These are phyloP conservation scores for Redunca redunca DNA, from an alignment of 2,113 vertebrate genomes.

Conservation along the genomic window DNA sequence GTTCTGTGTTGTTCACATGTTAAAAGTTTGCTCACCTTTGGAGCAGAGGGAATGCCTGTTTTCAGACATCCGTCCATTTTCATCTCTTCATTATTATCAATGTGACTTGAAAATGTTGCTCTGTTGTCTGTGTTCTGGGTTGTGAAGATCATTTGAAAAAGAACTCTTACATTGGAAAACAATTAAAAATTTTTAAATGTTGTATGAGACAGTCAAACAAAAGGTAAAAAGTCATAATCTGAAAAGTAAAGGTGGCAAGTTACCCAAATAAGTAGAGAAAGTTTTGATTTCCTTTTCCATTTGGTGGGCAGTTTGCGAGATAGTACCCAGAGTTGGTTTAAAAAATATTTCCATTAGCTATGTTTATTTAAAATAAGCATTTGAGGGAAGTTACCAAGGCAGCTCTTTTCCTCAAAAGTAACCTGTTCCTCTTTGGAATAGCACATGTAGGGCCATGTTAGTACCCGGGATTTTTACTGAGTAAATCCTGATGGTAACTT, in stretches of 20 bases:
- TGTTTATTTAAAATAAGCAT: slow-evolving; percentile 48
- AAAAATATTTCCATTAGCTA: not conserved
- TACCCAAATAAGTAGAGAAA: not conserved
- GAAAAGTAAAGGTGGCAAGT: slow-evolving; percentile 17
- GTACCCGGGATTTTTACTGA: slow-evolving; percentile 14
- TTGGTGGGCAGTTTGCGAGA: not conserved
- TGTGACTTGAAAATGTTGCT: slow-evolving; percentile 38
- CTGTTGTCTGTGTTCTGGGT: slow-evolving; percentile 2
- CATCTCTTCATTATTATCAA: slow-evolving; percentile 33
- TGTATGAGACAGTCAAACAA: not conserved
- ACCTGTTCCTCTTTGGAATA: not conserved
- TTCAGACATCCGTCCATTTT: slow-evolving; percentile 29
- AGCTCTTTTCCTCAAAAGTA: slow-evolving; percentile 12
- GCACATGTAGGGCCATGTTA: not conserved
- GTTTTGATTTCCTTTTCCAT: slow-evolving; percentile 19
- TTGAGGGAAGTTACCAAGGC: slow-evolving; percentile 8
- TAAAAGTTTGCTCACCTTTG: not conserved
- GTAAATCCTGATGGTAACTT: not conserved
- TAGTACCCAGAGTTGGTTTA: not conserved
- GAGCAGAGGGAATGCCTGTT: not conserved
- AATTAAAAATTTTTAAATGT: not conserved
- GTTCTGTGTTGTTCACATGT: not conserved
- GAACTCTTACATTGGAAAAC: not conserved
- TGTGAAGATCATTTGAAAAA: slow-evolving; percentile 37
- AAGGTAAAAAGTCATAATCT: not conserved